Base-by-base conservation (phyloP, 1,140 invertebrate genomes). In the Drosophila asahinai region DNA sequence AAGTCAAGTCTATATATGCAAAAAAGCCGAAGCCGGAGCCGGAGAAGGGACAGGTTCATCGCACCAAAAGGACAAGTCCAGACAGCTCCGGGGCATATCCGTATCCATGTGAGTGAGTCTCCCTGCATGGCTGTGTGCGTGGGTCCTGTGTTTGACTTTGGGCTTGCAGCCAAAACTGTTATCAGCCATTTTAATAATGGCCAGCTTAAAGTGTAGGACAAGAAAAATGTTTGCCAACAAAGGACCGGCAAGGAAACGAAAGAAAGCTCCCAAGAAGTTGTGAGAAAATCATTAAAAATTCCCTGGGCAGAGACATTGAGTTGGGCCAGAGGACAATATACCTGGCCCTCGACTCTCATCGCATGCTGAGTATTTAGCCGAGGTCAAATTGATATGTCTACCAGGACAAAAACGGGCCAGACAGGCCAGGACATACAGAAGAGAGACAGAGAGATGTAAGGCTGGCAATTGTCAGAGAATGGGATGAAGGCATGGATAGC, bases 181-280 rank as follows among this genome's bases (percentile, higher is more conserved):
- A 90, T 89, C 86, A 78, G 86, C 66, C 79, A 90, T 89, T 90
- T 87, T 89, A 89, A 87, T 87, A 87, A 89, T 87, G 83, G 84
- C 80, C 83, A 74, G 83, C 83, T 87, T 87, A 87, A 87, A 87
- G 83, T 87, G 83, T 87, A 89, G 67, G 83, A 87, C 81, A 83
- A 84, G 83, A 87, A 89, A 89, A 87, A 89, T 87, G 80, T 89
- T 87, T 83, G 81, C 84, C 83, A 83, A 89, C 83, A 87, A 87
- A 83, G 67, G 64, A 68, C 22, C 38, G 42, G 72, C 67, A 38
- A 42, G 48, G 38, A 52, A 60, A 43, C 67, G 67, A 83, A 86
- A 63, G 71, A 74, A 58, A 66, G 30, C 57, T 45, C 67, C 65
- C 55, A 68, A 67, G 72, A 70, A 74, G 76, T 77, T 80, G 71